These are phyloP conservation scores for Anguilla megastoma DNA, from an alignment of 2,797 vertebrate genomes.

Conservation along the genomic window DNA sequence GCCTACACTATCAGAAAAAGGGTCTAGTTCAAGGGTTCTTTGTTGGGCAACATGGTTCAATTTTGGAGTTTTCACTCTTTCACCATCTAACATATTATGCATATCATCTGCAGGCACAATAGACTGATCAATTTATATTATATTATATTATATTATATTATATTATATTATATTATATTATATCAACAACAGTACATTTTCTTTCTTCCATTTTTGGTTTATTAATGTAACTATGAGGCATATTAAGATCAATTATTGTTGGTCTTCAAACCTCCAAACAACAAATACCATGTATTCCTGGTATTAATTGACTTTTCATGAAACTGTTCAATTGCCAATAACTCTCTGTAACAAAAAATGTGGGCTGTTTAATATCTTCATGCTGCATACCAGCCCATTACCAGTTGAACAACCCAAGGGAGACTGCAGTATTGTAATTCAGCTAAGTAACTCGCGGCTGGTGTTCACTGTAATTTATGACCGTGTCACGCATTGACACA, in stretches of 20 bases:
- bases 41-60: not conserved
- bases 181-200: not conserved
- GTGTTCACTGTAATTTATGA: slow-evolving; percentile 20
- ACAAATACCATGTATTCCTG: not conserved
- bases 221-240: not conserved
- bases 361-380: not conserved
- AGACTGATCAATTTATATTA: not conserved
- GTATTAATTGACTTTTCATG: not conserved
- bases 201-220: not conserved
- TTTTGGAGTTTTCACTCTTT: not conserved
- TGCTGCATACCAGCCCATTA: slow-evolving; percentile 2
- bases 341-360: not conserved
- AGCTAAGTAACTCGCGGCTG: not conserved
- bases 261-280: not conserved
- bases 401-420: slow-evolving; percentile 11
- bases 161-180: no score
- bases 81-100: not conserved
- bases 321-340: not conserved
- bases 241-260: not conserved
- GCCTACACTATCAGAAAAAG: slow-evolving; percentile 9
- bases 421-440: not conserved
- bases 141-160: not conserved
- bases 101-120: not conserved
- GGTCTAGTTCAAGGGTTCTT: not conserved
- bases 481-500: slow-evolving; percentile 25